Conservation (phyloP, 2,797 vertebrate species). For the Neostethus bicornis region DNA sequence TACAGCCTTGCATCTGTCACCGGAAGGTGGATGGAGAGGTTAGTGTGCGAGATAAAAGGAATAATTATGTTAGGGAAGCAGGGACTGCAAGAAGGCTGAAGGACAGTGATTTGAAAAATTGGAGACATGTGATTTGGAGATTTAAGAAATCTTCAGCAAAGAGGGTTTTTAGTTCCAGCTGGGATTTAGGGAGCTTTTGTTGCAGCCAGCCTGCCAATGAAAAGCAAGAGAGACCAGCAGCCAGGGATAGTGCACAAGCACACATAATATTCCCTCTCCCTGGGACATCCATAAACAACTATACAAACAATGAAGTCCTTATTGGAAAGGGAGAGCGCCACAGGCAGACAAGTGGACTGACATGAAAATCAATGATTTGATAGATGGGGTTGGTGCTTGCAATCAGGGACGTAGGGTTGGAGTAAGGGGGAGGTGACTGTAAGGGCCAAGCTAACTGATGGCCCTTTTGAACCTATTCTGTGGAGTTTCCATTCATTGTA, state of each 20-base stretch:
- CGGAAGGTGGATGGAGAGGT: slow-evolving; percentile 48
- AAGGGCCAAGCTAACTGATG: slow-evolving; percentile 67
- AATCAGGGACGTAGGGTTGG: slow-evolving; percentile 61
- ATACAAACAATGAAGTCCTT: slow-evolving; percentile 76
- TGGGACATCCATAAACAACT: slow-evolving; percentile 72
- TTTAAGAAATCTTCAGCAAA: slow-evolving; percentile 21
- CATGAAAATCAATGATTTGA: slow-evolving; percentile 78
- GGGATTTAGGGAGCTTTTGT: slow-evolving; percentile 16
- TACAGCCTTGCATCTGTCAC: slow-evolving; percentile 69
- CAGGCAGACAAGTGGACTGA: slow-evolving; percentile 67
- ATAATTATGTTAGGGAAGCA: slow-evolving; percentile 37
- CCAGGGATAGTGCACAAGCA: slow-evolving; percentile 15
- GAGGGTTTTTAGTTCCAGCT: not conserved
- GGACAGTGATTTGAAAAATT: slow-evolving; percentile 36
- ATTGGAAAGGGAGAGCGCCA: slow-evolving; percentile 62
- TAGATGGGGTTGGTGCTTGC: slow-evolving; percentile 73
- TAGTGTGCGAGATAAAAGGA: slow-evolving; percentile 44
- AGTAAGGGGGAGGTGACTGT: slow-evolving; percentile 52
- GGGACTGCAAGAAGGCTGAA: slow-evolving; percentile 32
- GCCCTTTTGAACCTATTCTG: slow-evolving; percentile 59
- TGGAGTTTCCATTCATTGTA: slow-evolving; percentile 54
- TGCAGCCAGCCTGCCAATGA: slow-evolving; percentile 8
- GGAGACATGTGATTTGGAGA: slow-evolving; percentile 30
- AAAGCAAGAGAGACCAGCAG: slow-evolving; percentile 10
- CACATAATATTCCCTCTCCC: slow-evolving; percentile 63